Evolutionary conservation across 2,113 vertebrate species (phyloP), one percentile per base, ranked within the genome.

Genomic region (Megaptera novaeangliae): DNA sequence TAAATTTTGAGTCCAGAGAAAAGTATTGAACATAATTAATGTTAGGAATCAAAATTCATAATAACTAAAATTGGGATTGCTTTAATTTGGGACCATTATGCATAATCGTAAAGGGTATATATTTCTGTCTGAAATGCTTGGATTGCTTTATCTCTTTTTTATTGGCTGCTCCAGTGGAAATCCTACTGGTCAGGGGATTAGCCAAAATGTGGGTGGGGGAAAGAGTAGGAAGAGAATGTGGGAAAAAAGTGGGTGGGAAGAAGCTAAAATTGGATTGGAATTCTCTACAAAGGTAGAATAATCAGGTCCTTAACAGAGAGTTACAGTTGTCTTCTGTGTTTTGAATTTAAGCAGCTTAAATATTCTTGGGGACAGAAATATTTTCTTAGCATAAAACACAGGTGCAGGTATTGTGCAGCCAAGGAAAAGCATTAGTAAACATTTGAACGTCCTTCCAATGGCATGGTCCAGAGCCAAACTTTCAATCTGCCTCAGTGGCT

Each of bases 331-430:
- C 41, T 93, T 94, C 75, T 96, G 41, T 95, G 74, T 90, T 96
- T 96, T 96, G 71, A 91, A 92, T 90, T 97, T 94, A 88, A 96
- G 41, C 75, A 91, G 68, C 87, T 83, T 97, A 95, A 97, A 93
- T 98, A 97, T 92, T 96, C 59, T 88, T 83, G 31, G 81, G 80
- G 83, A 96, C 4, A 20, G 92, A 97, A 96, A 94, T 97, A 92
- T 97, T 98, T 98, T 98, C 75, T 97, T 94, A 96, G 94, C 83
- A 91, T 96, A 96, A 97, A 96, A 97, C 84, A 96, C 95, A 97
- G 97, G 96, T 97, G 94, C 96, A 93, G 72, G 61, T 83, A 72
- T 49, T 82, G 31, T 9, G 82, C 71, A 68, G 92, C 94, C 97
- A 91, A 95, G 75, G 69, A 77, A 84, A 97, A 88, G 75, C 64